A percentile compares a stretch with the other conserved stretches of the same genome.
Evolutionary conservation across 2,797 vertebrate genomes (phyloP).

Genomic region (Craterocephalus amniculus): DNA sequence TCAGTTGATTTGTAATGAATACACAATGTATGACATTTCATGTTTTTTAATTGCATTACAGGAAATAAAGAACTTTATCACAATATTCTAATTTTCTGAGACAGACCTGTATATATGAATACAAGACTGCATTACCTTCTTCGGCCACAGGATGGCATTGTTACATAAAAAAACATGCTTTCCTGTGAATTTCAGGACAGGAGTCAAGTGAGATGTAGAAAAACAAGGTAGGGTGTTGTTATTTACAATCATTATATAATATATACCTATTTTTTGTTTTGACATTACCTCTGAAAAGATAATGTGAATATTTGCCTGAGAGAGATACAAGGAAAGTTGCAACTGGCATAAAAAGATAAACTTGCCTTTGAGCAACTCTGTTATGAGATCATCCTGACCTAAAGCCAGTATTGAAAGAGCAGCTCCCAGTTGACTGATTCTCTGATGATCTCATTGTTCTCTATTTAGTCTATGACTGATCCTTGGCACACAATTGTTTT

Average conservation of each 20-base stretch:
- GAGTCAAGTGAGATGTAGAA: background rate
- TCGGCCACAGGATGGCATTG: slow-evolving; percentile 54
- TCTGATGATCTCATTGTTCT: slow-evolving; percentile 76
- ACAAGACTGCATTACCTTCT: background rate
- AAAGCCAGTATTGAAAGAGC: slow-evolving; percentile 62
- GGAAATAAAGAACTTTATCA: too few species aligned
- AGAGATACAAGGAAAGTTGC: slow-evolving; percentile 30
- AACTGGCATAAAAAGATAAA: slow-evolving; percentile 60
- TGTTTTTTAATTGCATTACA: too few species aligned
- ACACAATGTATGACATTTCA: too few species aligned
- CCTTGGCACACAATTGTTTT: slow-evolving; percentile 50
- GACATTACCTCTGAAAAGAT: background rate
- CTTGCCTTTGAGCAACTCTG: slow-evolving; percentile 47
- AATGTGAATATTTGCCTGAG: background rate
- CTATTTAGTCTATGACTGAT: slow-evolving; percentile 68
- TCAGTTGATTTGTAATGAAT: too few species aligned
- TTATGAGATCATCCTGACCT: slow-evolving; percentile 73
- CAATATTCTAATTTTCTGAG: too few species aligned
- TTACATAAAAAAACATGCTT: background rate
- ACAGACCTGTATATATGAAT: background rate
- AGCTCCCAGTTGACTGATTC: slow-evolving; percentile 66
- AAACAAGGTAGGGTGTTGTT: slow-evolving; percentile 3
- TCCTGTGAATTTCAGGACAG: background rate
- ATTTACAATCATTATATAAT: background rate
- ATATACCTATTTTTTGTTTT: background rate